These are phyloP conservation scores for Riparia riparia DNA, from an alignment of 2,113 vertebrate species.

Conservation along the genomic window DNA sequence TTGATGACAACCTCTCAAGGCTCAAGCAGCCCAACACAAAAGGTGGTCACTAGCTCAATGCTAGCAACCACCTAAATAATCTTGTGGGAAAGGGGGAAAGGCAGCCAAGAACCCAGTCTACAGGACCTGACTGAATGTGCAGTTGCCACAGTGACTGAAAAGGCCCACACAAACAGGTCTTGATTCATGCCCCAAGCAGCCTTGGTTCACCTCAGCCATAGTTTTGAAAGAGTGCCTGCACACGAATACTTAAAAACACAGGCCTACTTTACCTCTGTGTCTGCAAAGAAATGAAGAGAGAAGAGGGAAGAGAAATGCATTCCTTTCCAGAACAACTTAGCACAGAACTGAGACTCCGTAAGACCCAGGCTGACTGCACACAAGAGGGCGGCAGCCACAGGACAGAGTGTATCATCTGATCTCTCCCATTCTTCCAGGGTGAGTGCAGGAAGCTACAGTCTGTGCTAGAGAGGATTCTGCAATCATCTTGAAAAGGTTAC, in stretches of 20 bases:
- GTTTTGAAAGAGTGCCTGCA: neutral
- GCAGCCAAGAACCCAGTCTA: neutral
- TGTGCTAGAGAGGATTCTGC: neutral
- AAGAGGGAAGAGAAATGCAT: neutral
- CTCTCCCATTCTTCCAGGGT: neutral
- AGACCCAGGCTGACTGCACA: neutral
- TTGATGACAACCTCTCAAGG: neutral
- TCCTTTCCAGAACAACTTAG: neutral
- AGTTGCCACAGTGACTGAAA: neutral
- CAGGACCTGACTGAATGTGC: neutral
- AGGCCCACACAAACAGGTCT: neutral
- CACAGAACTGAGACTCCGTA: neutral
- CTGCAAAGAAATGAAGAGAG: neutral
- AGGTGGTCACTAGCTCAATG: neutral
- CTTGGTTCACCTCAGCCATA: neutral
- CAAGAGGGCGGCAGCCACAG: neutral
- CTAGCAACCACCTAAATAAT: neutral
- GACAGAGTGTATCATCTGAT: fast-evolving
- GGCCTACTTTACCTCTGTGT: neutral
- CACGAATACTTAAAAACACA: neutral
- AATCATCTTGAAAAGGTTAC: neutral
- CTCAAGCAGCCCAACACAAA: neutral
- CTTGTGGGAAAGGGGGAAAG: neutral
- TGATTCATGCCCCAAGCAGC: neutral
- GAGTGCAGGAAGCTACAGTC: neutral